Evolutionary conservation across 1,140 invertebrate genomes (phyloP).

Genomic region (Drosophila arawakana): DNA sequence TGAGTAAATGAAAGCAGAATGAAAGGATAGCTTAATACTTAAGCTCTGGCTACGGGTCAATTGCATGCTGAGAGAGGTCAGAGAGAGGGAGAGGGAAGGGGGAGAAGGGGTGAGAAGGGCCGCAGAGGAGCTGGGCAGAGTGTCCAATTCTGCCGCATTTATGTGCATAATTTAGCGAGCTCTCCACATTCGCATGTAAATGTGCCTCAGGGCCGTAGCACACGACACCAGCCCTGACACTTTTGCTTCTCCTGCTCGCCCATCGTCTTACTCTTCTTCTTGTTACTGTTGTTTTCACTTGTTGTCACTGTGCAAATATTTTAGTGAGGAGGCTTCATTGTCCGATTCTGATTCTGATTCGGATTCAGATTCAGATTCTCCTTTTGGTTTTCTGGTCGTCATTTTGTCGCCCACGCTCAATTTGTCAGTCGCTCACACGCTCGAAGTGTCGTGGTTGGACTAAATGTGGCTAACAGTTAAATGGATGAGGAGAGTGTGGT

Average conservation of each 20-base stretch:
- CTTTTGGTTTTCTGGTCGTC: slow-evolving; percentile 19
- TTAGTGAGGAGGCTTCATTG: slow-evolving; percentile 31
- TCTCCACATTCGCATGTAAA: slow-evolving; percentile 48
- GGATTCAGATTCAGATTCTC: neutral
- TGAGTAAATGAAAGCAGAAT: slow-evolving; percentile 16
- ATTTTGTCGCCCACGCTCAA: slow-evolving; percentile 42
- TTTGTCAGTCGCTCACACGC: slow-evolving; percentile 40
- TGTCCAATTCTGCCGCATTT: slow-evolving; percentile 25
- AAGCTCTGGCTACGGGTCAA: slow-evolving; percentile 11
- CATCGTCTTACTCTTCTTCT: neutral
- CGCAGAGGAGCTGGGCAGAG: neutral
- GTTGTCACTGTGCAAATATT: slow-evolving; percentile 42
- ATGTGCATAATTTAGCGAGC: slow-evolving; percentile 49
- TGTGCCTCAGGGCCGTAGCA: slow-evolving; percentile 35
- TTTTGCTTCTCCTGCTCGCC: neutral
- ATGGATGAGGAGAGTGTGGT: neutral
- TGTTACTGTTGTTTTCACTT: slow-evolving; percentile 11
- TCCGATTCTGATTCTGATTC: neutral
- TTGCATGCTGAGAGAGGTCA: neutral
- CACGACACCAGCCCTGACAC: neutral
- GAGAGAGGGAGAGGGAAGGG: neutral
- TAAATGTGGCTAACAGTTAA: neutral
- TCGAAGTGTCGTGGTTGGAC: slow-evolving; percentile 34
- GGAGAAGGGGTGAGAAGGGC: neutral
- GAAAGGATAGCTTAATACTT: neutral